Base-by-base conservation (phyloP, 2,888 invertebrate species). In the Nemapogon koenigi region DNA sequence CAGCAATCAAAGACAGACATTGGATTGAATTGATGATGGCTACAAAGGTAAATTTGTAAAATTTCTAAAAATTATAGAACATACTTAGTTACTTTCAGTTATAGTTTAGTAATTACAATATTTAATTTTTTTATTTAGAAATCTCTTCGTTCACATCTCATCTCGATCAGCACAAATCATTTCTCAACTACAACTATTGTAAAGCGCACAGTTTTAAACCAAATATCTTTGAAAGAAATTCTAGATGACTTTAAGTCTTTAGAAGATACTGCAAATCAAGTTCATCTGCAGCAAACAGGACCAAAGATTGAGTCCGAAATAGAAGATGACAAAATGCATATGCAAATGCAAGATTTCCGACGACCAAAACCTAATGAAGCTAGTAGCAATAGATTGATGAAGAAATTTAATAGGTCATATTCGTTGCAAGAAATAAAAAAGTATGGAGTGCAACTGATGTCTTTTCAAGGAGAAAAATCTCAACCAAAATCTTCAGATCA, bases 21-120 rank as follows among this genome's bases (percentile, higher is more conserved):
- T 97, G 97, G 97, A 81, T 87, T 38, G 94, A 97, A 59, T 76
- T 97, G 14, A 96, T 97, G 93, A 86, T 87, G 59, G 92, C 93
- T 7, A 97, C 96, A 0, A 89, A 94, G 80, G 91, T 91, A 48
- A 55, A 22, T 10, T 6, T 7, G 22, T 7, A 4, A 10, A 22
- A 7, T 22, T 22, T 6, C 22, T 22, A 22, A 10, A 7, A 22
- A 22, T 22, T 7, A 22, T 22, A 22, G 10, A 7, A 7, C 4
- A 7, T 22, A 22, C 10, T 22, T 7, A 22, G 22, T 22, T 7
- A 22, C 4, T 22, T 7, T 7, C 10, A 22, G 22, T 22, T 7
- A 7, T 22, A 22, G 22, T 22, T 22, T 22, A 22, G 22, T 22
- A 22, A 22, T 22, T 22, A 22, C 22, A 22, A 22, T 7, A 22